A percentile compares a stretch with the other conserved stretches of the same genome.
Evolutionary conservation across 1,140 invertebrate genomes (phyloP).

Genomic region (Babylonia areolata): DNA sequence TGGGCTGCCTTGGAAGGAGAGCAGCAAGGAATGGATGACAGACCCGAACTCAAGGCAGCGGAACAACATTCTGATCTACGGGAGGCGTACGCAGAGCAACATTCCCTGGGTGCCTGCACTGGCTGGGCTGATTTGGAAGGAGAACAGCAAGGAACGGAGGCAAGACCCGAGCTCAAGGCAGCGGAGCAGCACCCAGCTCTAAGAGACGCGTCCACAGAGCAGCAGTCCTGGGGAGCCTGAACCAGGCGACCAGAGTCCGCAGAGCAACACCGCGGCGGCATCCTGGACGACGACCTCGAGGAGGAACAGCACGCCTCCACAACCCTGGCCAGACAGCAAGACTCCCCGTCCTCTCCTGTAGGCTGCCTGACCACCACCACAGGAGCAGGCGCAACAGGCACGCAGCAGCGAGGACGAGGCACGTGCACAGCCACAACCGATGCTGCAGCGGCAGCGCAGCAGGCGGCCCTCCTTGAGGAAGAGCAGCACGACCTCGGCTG

Average conservation of each 20-base stretch:
- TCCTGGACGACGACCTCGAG: neutral
- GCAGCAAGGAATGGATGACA: neutral
- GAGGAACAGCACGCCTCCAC: neutral
- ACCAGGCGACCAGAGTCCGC: neutral
- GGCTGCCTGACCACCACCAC: neutral
- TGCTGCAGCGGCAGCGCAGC: neutral
- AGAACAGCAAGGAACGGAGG: neutral
- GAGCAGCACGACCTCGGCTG: neutral
- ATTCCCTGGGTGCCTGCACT: too few species aligned
- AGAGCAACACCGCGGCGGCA: neutral
- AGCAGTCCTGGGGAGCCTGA: neutral
- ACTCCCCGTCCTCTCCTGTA: neutral
- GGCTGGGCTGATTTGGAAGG: neutral
- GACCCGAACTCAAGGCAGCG: neutral
- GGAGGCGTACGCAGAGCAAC: neutral
- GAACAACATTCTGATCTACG: neutral
- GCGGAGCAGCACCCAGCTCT: neutral
- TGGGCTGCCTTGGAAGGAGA: neutral
- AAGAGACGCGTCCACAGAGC: neutral
- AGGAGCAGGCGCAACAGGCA: neutral
- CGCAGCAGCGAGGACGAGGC: neutral
- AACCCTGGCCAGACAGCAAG: neutral
- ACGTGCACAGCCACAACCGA: neutral
- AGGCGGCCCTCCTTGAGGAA: neutral
- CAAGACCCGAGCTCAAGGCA: neutral